phyloP scores from a whole-genome alignment of 2,888 invertebrate species.

The Meloe dianella region DNA sequence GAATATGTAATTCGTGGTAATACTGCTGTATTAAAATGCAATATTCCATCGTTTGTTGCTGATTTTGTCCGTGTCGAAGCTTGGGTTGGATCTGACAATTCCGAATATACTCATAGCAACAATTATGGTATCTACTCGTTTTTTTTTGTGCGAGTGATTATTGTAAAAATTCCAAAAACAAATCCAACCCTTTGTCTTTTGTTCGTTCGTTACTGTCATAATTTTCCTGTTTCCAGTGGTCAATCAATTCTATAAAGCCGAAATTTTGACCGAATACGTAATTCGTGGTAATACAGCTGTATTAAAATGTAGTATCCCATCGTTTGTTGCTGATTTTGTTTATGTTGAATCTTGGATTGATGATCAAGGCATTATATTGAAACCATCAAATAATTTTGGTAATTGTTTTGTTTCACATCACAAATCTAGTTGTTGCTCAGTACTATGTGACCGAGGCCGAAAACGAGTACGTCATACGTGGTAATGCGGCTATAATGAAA shows the following conservation, averaged over 20 bases:
- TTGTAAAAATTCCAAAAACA: conserved; percentile 3
- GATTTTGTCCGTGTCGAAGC: conserved; percentile 90
- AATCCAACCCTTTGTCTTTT: conserved; percentile 3
- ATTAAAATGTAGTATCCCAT: conserved; percentile 76
- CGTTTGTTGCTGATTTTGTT: conserved; percentile 77
- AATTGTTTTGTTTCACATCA: conserved; percentile 37
- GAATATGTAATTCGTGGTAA: conserved; percentile 90
- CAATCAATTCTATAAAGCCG: conserved; percentile 74
- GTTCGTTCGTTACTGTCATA: too few species aligned
- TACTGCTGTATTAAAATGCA: conserved; percentile 86
- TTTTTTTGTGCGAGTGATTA: conserved; percentile 13
- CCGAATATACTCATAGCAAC: conserved; percentile 72
- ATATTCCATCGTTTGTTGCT: conserved; percentile 87
- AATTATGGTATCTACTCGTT: conserved; percentile 71
- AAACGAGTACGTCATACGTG: conserved; percentile 92
- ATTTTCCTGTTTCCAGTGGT: conserved; percentile 63
- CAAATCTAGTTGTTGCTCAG: conserved; percentile 80
- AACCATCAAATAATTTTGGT: conserved; percentile 63
- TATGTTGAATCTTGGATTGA: conserved; percentile 74
- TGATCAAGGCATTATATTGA: conserved; percentile 65
- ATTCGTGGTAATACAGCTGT: conserved; percentile 76
- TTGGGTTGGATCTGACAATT: conserved; percentile 72
- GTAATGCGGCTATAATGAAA: conserved; percentile 89
- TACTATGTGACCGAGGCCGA: conserved; percentile 90
- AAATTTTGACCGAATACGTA: conserved; percentile 76